Base-by-base conservation (phyloP, 2,797 vertebrate species). In the Rhabdophis nuchalis region DNA sequence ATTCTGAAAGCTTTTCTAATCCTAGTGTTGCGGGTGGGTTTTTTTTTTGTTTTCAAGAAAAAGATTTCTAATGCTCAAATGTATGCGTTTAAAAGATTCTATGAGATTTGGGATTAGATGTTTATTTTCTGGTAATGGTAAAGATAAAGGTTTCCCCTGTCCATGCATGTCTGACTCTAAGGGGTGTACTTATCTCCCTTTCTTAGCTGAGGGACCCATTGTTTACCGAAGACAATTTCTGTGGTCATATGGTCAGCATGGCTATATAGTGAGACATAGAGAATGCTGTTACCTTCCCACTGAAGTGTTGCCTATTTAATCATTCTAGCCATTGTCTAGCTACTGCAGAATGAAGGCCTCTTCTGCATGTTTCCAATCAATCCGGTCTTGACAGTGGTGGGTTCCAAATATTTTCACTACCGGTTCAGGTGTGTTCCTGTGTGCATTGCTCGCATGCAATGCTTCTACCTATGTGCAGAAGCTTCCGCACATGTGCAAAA, bases 1-100 rank as follows among this genome's bases (percentile, higher is more conserved):
- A 96, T 97, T 97, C 97, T 96, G 97, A 97, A 96, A 77, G 89
- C 96, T 97, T 96, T 97, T 97, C 96, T 96, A 95, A 95, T 97
- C 96, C 96, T 97, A 95, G 10, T 46, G 36, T 82, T 94, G 94
- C 96, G 60, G 27, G 60, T 61, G 1, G 96, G 1, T 5, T 93
- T 93, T 89, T 57, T 54, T 93, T 93, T 91, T n/a, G n/a, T n/a
- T 56, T 36, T 13, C 50, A 41, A 87, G 4, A 16, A 58, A 57
- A 18, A 53, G 1, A 86, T 92, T 96, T 95, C 97, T 95, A 95
- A 96, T 88, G 36, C 77, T 90, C 95, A 96, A 96, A 97, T 96
- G 95, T 95, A 95, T 94, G 94, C 92, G 85, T 92, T 91, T 94
- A 92, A 93, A 95, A 94, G 29, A 72, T 91, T 96, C 92, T n/a